Base-by-base conservation (phyloP, 30 jellyfish, hydroid and myxozoan genomes). In the Aurelia coerulea region DNA sequence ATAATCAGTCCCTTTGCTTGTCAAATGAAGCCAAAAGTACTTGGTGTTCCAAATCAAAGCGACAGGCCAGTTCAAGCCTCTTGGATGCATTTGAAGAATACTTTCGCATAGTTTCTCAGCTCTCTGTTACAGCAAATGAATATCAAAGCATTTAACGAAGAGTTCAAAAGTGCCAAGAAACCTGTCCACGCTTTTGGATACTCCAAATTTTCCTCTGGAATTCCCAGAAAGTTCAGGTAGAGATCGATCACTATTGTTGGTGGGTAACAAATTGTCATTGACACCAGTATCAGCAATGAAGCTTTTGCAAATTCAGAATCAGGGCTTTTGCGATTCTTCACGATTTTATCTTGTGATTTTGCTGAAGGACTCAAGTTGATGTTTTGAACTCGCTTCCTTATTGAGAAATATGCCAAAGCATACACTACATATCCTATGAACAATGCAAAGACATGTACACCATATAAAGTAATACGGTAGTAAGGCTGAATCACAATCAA, bases 111-210 rank as follows among this genome's bases (percentile, higher is more conserved):
- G 34, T 23, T n/a, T 15, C 70, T 60, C 2, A 60, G 35, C 70
- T 60, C 70, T 60, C 70, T 60, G 10, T n/a, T 17, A 23, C 35
- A 60, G 70, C 49, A 33, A 49, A 74, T 74, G 60, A 74, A 74
- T 11, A 74, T 52, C 23, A 74, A 13, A 5, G 85, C 85, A 52
- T 74, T 74, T 62, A 52, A 37, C 10, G 72, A 46, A 3, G 85
- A 74, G 53, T 74, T 74, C n/a, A 53, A 5, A n/a, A 23, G 56
- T 37, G 56, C 85, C 29, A 74, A 60, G 31, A 23, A 8, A 4
- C 3, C 11, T 11, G 70, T 60, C 70, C 70, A 60, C 1, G 35
- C 70, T 5, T 0, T 60, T 60, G 70, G 10, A 60, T 60, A n/a
- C 15, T 60, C 35, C 31, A 4, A 23, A n/a, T 2, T 13, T 23